phyloP scores from a whole-genome alignment of 2,113 vertebrate species.

The Caracal caracal region DNA sequence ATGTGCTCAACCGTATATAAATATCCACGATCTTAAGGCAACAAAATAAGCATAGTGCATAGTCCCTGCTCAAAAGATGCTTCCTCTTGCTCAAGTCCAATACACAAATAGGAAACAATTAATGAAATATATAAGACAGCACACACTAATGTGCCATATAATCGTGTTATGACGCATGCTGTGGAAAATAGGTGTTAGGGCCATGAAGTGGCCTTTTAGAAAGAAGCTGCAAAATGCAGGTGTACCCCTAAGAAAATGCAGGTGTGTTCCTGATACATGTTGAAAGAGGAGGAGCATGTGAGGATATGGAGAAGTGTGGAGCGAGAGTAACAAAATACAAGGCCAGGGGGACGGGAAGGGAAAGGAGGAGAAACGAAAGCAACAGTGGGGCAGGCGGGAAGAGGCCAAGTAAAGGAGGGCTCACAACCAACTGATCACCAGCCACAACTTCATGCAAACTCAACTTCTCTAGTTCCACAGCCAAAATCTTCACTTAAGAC shows the following conservation, averaged over 20 bases:
- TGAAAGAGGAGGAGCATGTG: not conserved
- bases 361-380: not conserved
- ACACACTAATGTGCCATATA: no score
- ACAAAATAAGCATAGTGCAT: not conserved
- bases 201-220: not conserved
- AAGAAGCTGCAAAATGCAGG: not conserved
- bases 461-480: conserved; percentile 4
- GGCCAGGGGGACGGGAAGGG: no score
- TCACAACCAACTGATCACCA: not conserved
- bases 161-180: not conserved
- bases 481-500: not conserved
- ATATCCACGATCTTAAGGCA: not conserved
- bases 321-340: not conserved
- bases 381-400: not conserved
- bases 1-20: not conserved
- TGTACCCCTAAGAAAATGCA: not conserved
- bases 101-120: not conserved
- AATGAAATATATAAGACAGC: not conserved
- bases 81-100: not conserved
- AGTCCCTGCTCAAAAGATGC: not conserved
- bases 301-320: not conserved
- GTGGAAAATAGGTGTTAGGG: not conserved
- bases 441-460: not conserved
- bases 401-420: not conserved
- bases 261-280: no score